A percentile compares a stretch with the other conserved stretches of the same genome.
Conservation (phyloP, 1,140 invertebrate species). For the Drosophila orosa region DNA sequence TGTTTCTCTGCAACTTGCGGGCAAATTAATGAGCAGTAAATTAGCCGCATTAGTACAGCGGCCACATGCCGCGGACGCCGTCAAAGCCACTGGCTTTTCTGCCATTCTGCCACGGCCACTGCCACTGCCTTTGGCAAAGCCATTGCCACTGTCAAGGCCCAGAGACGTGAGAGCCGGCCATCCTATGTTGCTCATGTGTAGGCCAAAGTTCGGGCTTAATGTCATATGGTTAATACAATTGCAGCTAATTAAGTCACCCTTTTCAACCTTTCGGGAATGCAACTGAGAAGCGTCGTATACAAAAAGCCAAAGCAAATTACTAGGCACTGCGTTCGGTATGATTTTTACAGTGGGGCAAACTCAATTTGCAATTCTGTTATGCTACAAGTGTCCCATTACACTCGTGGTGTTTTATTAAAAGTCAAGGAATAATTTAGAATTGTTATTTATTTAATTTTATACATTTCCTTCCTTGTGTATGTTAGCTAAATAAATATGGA, state of each 20-base stretch:
- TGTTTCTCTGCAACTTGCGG: conserved; percentile 68
- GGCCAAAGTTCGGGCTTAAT: conserved; percentile 20
- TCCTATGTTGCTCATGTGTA: neutral
- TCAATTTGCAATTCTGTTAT: neutral
- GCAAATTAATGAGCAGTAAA: conserved; percentile 81
- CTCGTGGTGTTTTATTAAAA: neutral
- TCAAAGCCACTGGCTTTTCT: conserved; percentile 22
- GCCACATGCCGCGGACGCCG: conserved; percentile 33
- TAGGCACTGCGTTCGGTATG: neutral
- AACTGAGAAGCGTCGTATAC: conserved; percentile 22
- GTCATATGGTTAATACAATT: conserved; percentile 41
- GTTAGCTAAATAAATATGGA: neutral
- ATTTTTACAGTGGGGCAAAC: conserved; percentile 36
- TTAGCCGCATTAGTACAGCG: conserved; percentile 73
- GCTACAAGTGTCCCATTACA: too few species aligned
- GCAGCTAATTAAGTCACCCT: conserved; percentile 47
- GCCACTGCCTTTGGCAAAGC: conserved; percentile 15
- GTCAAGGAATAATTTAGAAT: too few species aligned
- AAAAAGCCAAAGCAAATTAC: conserved; percentile 23
- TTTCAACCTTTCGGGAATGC: conserved; percentile 36
- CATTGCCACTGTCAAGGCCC: conserved; percentile 5
- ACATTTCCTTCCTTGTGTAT: neutral
- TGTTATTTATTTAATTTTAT: too few species aligned
- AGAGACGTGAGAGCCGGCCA: conserved; percentile 2
- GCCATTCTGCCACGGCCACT: conserved; percentile 21